Conservation (phyloP, 1,140 invertebrate species). For the Vanessa atalanta region DNA sequence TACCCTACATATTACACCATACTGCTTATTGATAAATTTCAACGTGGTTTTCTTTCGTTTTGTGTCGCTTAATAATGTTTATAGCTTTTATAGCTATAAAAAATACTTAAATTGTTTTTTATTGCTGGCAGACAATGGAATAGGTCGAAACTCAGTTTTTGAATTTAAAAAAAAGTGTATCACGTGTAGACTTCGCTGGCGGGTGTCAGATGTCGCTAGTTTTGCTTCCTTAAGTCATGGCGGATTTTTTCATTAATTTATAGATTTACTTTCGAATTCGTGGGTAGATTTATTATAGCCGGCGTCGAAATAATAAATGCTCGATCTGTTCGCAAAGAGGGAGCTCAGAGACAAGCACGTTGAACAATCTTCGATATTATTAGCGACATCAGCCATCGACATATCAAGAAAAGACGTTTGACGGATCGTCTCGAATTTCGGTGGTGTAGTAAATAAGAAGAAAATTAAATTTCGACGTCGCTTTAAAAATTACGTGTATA, state of each 20-base stretch:
- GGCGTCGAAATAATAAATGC: constrained; percentile 66
- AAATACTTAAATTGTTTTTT: not conserved
- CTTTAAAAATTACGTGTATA: constrained; percentile 63
- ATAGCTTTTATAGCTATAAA: not conserved
- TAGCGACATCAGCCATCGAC: constrained; percentile 48
- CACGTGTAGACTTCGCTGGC: constrained; percentile 64
- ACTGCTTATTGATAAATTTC: too few relatives aligned
- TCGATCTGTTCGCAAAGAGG: constrained; percentile 55
- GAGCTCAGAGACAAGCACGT: constrained; percentile 60
- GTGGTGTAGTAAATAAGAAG: constrained; percentile 51
- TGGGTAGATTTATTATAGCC: constrained; percentile 75
- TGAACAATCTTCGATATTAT: constrained; percentile 45
- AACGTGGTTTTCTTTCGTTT: too few relatives aligned
- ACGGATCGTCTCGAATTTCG: constrained; percentile 71
- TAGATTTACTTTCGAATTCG: constrained; percentile 65
- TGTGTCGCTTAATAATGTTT: not conserved
- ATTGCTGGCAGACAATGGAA: constrained; percentile 65
- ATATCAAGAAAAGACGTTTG: constrained; percentile 44
- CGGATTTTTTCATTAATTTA: constrained; percentile 74
- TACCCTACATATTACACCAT: too few relatives aligned
- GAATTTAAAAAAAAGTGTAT: constrained; percentile 65
- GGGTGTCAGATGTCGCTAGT: constrained; percentile 72
- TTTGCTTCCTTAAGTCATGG: constrained; percentile 71
- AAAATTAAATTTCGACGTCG: constrained; percentile 63
- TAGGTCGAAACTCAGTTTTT: constrained; percentile 46